phyloP scores from a whole-genome alignment of 2,888 invertebrate species.

The Rhogogaster chlorosoma region DNA sequence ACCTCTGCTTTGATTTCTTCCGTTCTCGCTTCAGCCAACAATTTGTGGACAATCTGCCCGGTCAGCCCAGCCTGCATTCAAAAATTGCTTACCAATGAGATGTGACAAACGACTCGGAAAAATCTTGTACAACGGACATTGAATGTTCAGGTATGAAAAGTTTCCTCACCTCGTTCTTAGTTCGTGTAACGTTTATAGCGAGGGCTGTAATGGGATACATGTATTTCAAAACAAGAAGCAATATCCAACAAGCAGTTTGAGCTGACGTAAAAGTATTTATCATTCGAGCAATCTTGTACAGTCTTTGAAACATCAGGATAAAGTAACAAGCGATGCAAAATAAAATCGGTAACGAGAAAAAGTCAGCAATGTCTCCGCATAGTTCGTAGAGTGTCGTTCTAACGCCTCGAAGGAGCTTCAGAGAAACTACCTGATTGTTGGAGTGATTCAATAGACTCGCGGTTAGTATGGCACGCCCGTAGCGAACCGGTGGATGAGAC shows the following conservation, averaged over 20 bases:
- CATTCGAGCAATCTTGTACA: not conserved
- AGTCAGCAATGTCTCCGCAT: not conserved
- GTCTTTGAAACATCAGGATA: not conserved
- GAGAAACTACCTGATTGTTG: not conserved
- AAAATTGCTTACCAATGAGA: not conserved
- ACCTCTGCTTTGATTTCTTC: not conserved
- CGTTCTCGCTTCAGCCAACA: not conserved
- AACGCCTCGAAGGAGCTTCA: not conserved
- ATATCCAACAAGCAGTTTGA: not conserved
- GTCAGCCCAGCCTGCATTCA: not conserved
- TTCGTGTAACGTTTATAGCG: not conserved
- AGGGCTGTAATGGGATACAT: not conserved
- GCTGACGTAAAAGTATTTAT: not conserved
- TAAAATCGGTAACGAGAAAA: conserved; percentile 23
- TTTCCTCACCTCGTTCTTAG: not conserved
- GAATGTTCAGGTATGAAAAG: not conserved
- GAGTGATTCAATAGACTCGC: not conserved
- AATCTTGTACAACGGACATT: not conserved
- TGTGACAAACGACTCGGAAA: not conserved
- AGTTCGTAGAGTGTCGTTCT: not conserved
- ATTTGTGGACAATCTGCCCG: not conserved
- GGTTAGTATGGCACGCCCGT: not conserved
- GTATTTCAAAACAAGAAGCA: not conserved
- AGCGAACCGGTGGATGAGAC: not conserved
- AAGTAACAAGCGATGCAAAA: not conserved